Conservation (phyloP, 2,888 invertebrate species). For the Idaea biselata region DNA sequence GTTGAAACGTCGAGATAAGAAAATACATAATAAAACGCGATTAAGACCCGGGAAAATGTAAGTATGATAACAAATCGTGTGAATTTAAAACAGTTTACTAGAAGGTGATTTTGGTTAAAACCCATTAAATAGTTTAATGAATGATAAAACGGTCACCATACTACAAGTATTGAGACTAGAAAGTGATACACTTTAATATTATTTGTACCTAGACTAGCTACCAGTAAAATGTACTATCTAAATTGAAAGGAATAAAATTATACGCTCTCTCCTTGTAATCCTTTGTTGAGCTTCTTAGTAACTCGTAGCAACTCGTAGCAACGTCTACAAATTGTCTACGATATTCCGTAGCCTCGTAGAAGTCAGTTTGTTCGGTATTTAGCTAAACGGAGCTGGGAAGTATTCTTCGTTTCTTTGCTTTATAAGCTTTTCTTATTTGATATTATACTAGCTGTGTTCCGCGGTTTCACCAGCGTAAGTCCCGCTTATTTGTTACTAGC, state of each 20-base stretch:
- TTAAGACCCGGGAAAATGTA: too few relatives aligned
- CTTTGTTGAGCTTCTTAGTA: constrained; percentile 28
- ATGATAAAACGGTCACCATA: neutral
- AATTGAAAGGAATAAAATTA: constrained; percentile 1
- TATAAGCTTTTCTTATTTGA: neutral
- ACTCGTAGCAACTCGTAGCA: constrained; percentile 42
- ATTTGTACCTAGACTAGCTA: neutral
- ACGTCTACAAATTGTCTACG: constrained; percentile 45
- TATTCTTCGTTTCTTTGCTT: neutral
- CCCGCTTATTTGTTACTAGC: too few relatives aligned
- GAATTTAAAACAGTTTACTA: too few relatives aligned
- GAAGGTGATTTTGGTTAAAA: too few relatives aligned
- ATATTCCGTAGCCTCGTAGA: constrained; percentile 38
- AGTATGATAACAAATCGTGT: too few relatives aligned
- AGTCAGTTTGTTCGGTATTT: constrained; percentile 5
- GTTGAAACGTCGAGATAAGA: too few relatives aligned
- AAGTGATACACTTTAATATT: neutral
- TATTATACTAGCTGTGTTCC: too few relatives aligned
- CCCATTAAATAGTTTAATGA: too few relatives aligned
- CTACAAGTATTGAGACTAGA: neutral
- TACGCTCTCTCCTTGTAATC: constrained; percentile 12
- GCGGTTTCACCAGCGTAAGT: too few relatives aligned
- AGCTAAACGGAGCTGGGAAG: neutral
- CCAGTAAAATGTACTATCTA: neutral
- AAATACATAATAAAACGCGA: too few relatives aligned